These are phyloP conservation scores for Coecobrya sp. DNA, from an alignment of 2,888 invertebrate genomes.

Conservation along the genomic window DNA sequence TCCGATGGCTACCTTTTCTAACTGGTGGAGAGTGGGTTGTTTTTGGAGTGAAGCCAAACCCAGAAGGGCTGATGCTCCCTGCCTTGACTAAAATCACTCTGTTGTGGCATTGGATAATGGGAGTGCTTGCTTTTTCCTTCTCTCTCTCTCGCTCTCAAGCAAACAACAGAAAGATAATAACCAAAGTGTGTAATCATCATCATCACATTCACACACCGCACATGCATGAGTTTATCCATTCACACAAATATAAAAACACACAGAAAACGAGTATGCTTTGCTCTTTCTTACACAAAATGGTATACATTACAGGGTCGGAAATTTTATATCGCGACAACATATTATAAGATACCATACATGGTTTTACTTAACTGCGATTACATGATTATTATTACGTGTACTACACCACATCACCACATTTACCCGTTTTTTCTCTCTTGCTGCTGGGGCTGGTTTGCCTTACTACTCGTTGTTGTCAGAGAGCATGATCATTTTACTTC, in stretches of 20 bases:
- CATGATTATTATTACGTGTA: slow-evolving; percentile 40
- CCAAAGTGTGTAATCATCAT: slow-evolving; percentile 34
- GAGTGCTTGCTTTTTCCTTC: slow-evolving; percentile 73
- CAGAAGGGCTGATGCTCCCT: slow-evolving; percentile 80
- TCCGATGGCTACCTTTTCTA: slow-evolving; percentile 77
- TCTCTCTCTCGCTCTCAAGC: slow-evolving; percentile 41
- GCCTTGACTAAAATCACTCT: slow-evolving; percentile 82
- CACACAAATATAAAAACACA: neutral
- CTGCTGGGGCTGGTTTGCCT: neutral
- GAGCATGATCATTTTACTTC: neutral
- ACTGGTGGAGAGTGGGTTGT: slow-evolving; percentile 80
- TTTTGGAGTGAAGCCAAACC: slow-evolving; percentile 83
- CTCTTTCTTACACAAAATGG: neutral
- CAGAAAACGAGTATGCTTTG: neutral
- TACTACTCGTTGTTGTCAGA: neutral
- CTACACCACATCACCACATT: slow-evolving; percentile 22
- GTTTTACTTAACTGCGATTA: slow-evolving; percentile 41
- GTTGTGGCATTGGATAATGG: slow-evolving; percentile 80
- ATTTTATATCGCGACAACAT: neutral
- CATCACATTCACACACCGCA: slow-evolving; percentile 14
- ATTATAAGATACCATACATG: slow-evolving; percentile 8
- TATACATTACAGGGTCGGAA: slow-evolving; percentile 39
- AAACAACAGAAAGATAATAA: slow-evolving; percentile 55
- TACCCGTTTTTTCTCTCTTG: slow-evolving; percentile 14
- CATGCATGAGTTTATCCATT: slow-evolving; percentile 19